These are phyloP conservation scores for Leptonema lineaticorne DNA, from an alignment of 1,140 invertebrate species.

Conservation along the genomic window DNA sequence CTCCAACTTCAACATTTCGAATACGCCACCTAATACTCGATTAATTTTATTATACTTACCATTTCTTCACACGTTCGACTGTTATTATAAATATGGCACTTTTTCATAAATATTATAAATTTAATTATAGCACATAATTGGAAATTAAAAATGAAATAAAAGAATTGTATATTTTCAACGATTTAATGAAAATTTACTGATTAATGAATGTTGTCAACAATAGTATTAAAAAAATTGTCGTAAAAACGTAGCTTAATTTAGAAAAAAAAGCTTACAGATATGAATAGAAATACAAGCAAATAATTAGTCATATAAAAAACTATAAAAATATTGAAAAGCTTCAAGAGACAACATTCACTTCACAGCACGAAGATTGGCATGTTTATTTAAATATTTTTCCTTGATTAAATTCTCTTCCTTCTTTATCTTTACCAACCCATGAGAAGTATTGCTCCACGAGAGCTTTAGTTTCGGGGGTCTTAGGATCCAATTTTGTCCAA, in stretches of 20 bases:
- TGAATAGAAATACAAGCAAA: not conserved
- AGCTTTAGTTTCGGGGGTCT: slow-evolving; percentile 81
- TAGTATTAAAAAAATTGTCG: not conserved
- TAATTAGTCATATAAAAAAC: not conserved
- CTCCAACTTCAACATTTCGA: too few relatives aligned
- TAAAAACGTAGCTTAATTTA: not conserved
- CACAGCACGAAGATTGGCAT: not conserved
- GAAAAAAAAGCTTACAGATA: not conserved
- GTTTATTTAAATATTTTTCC: slow-evolving; percentile 98
- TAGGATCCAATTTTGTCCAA: slow-evolving; percentile 94
- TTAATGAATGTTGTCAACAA: slow-evolving; percentile 11
- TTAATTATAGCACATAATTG: too few relatives aligned
- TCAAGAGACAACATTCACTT: slow-evolving; percentile 9
- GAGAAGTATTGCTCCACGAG: slow-evolving; percentile 90
- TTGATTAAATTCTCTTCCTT: slow-evolving; percentile 93
- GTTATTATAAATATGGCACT: too few relatives aligned
- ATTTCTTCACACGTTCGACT: too few relatives aligned
- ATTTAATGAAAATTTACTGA: slow-evolving; percentile 13
- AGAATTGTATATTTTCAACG: too few relatives aligned
- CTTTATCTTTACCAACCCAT: slow-evolving; percentile 86
- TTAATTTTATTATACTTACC: too few relatives aligned
- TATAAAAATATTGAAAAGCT: not conserved
- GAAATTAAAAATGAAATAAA: too few relatives aligned
- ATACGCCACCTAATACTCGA: too few relatives aligned
- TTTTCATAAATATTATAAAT: too few relatives aligned